A percentile compares a stretch with the other conserved stretches of the same genome.
These are phyloP conservation scores for Sebastes hopkinsi DNA, from an alignment of 2,797 vertebrate species.

Conservation along the genomic window DNA sequence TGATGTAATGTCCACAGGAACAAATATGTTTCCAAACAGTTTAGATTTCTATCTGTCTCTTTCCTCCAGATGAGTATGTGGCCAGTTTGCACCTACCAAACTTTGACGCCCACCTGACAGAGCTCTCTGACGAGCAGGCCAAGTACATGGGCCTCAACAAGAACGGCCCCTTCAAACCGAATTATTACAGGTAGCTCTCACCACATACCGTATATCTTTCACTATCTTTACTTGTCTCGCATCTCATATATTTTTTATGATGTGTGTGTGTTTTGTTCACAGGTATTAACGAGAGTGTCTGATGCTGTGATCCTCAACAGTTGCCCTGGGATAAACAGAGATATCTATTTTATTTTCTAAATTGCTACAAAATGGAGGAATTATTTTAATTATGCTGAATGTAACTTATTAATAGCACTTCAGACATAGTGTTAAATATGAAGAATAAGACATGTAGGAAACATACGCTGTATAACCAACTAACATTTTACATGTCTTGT, in stretches of 20 bases:
- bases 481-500: conserved; percentile 70
- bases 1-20: neutral
- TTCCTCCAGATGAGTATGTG: conserved; percentile 91
- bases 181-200: conserved; percentile 92
- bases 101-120: conserved; percentile 97
- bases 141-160: conserved; percentile 99
- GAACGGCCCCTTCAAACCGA: conserved; percentile 98
- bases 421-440: conserved; percentile 59
- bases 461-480: conserved; percentile 60
- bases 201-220: neutral
- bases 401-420: conserved; percentile 77
- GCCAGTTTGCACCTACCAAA: conserved; percentile 96
- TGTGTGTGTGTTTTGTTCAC: conserved; percentile 43
- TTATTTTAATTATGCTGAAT: conserved; percentile 83
- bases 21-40: neutral
- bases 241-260: neutral
- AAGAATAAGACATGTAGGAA: conserved; percentile 38
- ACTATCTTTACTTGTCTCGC: neutral
- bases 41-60: neutral
- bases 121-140: conserved; percentile 96
- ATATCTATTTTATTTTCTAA: conserved; percentile 83
- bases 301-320: conserved; percentile 50
- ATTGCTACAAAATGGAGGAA: conserved; percentile 76
- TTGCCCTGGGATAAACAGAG: conserved; percentile 73
- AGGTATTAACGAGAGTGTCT: conserved; percentile 79